These are phyloP conservation scores for Brachionus paranguensis DNA, from an alignment of 1,140 invertebrate species.

Conservation along the genomic window DNA sequence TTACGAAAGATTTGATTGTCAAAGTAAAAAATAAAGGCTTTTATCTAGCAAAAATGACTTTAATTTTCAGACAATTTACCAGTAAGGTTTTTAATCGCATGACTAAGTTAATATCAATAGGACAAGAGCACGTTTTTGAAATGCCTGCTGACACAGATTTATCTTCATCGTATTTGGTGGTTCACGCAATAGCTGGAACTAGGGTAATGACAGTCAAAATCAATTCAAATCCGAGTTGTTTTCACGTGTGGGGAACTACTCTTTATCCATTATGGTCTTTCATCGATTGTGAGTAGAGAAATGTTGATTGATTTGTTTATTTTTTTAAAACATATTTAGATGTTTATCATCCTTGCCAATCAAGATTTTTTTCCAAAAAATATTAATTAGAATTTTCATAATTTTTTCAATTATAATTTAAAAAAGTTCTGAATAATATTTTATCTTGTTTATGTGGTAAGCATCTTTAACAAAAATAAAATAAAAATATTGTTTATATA, in stretches of 20 bases:
- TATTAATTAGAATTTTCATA: neutral
- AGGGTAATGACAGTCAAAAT: neutral
- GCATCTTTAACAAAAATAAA: no score
- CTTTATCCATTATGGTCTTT: neutral
- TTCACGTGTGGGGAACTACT: constrained; percentile 37
- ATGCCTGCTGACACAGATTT: neutral
- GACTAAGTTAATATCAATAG: neutral
- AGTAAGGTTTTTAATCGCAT: neutral
- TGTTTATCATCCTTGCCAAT: neutral
- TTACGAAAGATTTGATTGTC: neutral
- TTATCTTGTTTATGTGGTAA: neutral
- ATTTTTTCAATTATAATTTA: neutral
- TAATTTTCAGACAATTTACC: neutral
- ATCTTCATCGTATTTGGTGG: neutral
- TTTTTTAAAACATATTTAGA: neutral
- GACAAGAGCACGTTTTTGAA: neutral
- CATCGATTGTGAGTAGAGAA: neutral
- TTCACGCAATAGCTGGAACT: constrained; percentile 28
- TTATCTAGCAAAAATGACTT: neutral
- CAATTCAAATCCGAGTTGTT: neutral
- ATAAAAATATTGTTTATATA: no score
- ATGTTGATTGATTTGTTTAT: neutral
- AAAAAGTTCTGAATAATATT: neutral
- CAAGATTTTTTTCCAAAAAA: neutral
- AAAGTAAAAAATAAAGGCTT: constrained; percentile 33